Conservation (phyloP, 2,113 vertebrate species). For the Siniperca chuatsi region DNA sequence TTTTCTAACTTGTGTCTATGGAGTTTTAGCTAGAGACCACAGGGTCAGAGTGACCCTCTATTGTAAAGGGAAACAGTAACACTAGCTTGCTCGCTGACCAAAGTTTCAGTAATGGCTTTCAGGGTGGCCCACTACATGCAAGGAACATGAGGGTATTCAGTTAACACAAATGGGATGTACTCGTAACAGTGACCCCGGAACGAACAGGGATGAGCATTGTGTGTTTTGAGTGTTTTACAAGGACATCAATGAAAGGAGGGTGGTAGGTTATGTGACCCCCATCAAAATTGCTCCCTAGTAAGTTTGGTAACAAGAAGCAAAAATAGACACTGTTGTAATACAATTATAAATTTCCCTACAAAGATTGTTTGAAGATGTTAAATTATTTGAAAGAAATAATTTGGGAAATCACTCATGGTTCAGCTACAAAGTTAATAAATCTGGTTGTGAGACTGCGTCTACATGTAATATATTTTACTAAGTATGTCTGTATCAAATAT, state of each 20-base stretch:
- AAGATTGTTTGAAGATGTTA: not conserved
- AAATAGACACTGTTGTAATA: conserved; percentile 9
- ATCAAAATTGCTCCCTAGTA: conserved; percentile 44
- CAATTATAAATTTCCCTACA: not conserved
- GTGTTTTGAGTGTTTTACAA: conserved; percentile 82
- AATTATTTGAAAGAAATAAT: not conserved
- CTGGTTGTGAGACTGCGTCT: not conserved
- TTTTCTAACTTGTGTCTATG: conserved; percentile 19
- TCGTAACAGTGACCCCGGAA: conserved; percentile 74
- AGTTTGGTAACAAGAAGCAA: conserved; percentile 9
- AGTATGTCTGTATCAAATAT: conserved; percentile 17
- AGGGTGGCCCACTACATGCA: conserved; percentile 75
- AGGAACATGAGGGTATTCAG: conserved; percentile 78
- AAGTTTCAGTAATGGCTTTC: conserved; percentile 73
- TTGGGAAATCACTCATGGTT: not conserved
- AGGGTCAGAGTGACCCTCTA: conserved; percentile 32
- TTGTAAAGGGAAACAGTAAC: conserved; percentile 56
- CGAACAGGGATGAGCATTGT: conserved; percentile 74
- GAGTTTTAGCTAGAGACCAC: conserved; percentile 19
- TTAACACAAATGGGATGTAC: conserved; percentile 81
- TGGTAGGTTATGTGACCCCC: conserved; percentile 59
- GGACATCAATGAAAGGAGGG: conserved; percentile 66
- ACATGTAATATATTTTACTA: conserved; percentile 2
- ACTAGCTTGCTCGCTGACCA: conserved; percentile 36
- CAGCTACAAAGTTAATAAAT: not conserved